phyloP scores from a whole-genome alignment of 2,888 invertebrate species.

The Carpatolechia fugitivella region DNA sequence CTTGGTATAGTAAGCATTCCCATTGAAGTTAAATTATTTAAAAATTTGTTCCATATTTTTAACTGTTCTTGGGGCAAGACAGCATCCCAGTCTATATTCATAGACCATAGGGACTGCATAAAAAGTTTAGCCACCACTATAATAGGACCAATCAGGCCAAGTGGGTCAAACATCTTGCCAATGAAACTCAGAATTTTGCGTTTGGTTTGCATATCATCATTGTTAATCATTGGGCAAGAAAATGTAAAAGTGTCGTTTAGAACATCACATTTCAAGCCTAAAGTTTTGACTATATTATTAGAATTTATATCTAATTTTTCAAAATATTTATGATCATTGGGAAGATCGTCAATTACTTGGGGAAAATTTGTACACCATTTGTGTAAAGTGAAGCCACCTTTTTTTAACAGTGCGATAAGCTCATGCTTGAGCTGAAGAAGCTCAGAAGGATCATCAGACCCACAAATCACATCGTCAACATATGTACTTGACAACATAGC shows the following conservation, averaged over 20 bases:
- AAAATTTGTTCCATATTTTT: not conserved
- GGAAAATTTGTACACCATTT: constrained; percentile 16
- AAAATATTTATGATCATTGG: constrained; percentile 3
- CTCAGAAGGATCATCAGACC: constrained; percentile 8
- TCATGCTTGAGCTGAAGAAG: constrained; percentile 12
- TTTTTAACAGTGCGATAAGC: constrained; percentile 11
- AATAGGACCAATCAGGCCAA: constrained; percentile 16
- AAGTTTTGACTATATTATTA: constrained; percentile 9
- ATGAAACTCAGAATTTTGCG: constrained; percentile 15
- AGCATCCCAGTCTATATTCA: constrained; percentile 9
- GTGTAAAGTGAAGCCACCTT: constrained; percentile 13
- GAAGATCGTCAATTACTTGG: constrained; percentile 6
- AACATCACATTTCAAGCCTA: constrained; percentile 14
- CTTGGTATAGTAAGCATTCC: not conserved
- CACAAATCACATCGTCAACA: constrained; percentile 4
- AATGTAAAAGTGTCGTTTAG: constrained; percentile 8
- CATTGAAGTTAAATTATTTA: not conserved
- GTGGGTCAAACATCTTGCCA: constrained; percentile 17
- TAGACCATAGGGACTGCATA: constrained; percentile 13
- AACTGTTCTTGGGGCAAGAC: not conserved
- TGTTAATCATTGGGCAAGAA: constrained; percentile 2
- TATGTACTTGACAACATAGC: constrained; percentile 12
- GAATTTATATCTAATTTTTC: not conserved
- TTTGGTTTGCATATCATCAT: constrained; percentile 6
- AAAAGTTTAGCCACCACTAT: constrained; percentile 13